Conservation (phyloP, 2,888 invertebrate genomes). For the Tholera decimalis region DNA sequence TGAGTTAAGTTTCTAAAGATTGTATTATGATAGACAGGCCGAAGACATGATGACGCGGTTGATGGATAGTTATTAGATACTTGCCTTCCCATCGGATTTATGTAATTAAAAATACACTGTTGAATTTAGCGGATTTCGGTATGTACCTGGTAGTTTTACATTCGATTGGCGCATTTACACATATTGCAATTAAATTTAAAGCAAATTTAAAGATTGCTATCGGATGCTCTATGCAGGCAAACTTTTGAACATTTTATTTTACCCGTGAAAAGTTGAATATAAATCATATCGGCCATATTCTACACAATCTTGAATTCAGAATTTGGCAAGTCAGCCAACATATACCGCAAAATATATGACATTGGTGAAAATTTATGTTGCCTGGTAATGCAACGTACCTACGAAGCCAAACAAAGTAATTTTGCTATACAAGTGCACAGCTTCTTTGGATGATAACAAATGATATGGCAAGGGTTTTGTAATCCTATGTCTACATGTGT, state of each 20-base stretch:
- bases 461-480: too few species aligned
- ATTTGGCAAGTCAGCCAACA: conserved; percentile 38
- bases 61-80: not conserved
- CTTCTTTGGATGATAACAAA: too few species aligned
- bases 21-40: not conserved
- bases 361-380: conserved; percentile 18
- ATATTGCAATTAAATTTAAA: too few species aligned
- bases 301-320: conserved; percentile 28
- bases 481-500: too few species aligned
- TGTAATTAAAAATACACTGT: too few species aligned
- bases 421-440: not conserved
- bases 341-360: conserved; percentile 24
- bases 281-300: conserved; percentile 31
- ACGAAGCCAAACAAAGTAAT: not conserved
- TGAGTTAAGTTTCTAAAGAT: not conserved
- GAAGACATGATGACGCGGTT: not conserved
- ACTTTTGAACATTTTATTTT: not conserved
- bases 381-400: not conserved
- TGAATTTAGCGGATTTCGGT: too few species aligned
- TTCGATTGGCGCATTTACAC: too few species aligned
- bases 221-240: not conserved
- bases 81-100: not conserved
- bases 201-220: too few species aligned
- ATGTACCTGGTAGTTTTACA: too few species aligned
- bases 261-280: conserved; percentile 21